Conservation (phyloP, 2,888 invertebrate genomes). For the Himalopsyche kuldschensis region DNA sequence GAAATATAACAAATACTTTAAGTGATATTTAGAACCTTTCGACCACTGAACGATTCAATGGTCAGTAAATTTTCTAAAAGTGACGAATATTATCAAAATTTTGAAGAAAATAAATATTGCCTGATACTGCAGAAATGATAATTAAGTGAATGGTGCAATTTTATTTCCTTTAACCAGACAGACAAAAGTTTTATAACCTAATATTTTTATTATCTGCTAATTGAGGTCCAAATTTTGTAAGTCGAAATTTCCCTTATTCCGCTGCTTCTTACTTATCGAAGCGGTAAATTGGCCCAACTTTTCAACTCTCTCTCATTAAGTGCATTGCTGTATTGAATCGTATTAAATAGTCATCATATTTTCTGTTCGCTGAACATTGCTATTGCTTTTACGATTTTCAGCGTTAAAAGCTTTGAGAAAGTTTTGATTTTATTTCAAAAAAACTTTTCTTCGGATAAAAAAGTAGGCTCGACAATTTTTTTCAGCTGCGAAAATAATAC, state of each 20-base stretch:
- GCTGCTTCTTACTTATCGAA: not conserved
- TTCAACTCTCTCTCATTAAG: slow-evolving; percentile 9
- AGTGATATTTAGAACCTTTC: no score
- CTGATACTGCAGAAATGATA: no score
- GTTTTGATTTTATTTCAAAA: not conserved
- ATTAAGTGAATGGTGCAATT: not conserved
- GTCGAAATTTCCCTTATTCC: not conserved
- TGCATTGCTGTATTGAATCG: slow-evolving; percentile 13
- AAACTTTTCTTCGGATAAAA: not conserved
- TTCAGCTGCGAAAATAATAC: no score
- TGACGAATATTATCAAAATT: no score
- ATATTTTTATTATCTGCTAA: not conserved
- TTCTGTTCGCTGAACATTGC: not conserved
- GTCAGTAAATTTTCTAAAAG: no score
- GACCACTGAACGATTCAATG: no score
- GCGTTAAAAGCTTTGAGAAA: not conserved
- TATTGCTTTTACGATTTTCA: not conserved
- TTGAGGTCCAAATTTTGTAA: not conserved
- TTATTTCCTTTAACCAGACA: not conserved
- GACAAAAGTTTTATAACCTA: not conserved
- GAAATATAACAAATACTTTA: no score
- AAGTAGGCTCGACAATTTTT: no score
- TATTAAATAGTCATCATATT: slow-evolving; percentile 4
- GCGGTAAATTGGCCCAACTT: slow-evolving; percentile 22
- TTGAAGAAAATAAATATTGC: no score